These are phyloP conservation scores for Cloeon dipterum DNA, from an alignment of 2,888 invertebrate species.

Conservation along the genomic window DNA sequence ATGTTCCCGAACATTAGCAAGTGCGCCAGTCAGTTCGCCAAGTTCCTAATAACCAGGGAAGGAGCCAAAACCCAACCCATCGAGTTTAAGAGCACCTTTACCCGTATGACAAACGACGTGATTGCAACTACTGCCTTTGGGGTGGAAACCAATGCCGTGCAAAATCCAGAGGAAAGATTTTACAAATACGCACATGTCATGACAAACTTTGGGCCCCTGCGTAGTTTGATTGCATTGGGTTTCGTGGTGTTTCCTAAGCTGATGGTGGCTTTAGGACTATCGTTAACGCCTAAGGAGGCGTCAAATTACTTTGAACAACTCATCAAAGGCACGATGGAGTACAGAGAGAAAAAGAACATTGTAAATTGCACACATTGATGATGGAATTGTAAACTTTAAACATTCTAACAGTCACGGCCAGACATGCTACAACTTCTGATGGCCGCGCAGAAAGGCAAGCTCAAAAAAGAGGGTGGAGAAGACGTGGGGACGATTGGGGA, in stretches of 20 bases:
- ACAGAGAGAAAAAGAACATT: conserved; percentile 19
- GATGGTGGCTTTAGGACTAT: background rate
- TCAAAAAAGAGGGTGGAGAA: background rate
- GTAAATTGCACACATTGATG: background rate
- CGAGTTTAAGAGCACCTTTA: conserved; percentile 5
- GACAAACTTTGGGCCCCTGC: conserved; percentile 3
- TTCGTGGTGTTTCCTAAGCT: conserved; percentile 1
- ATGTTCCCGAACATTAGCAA: conserved; percentile 35
- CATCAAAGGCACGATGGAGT: conserved; percentile 22
- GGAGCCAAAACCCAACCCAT: conserved; percentile 2
- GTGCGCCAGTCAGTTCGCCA: conserved; percentile 21
- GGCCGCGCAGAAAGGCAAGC: background rate
- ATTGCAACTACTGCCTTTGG: conserved; percentile 5
- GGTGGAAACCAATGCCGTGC: conserved; percentile 5
- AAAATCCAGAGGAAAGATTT: conserved; percentile 3
- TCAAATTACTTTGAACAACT: conserved; percentile 19
- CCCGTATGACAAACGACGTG: conserved; percentile 6
- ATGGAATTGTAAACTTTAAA: background rate
- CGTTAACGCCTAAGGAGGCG: conserved; percentile 1
- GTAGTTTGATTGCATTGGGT: background rate
- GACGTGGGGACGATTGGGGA: background rate
- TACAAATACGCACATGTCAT: conserved; percentile 3
- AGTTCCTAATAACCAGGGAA: background rate
- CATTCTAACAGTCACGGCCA: background rate
- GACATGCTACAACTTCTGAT: conserved; percentile 1